These are phyloP conservation scores for Sebastes baramenuke DNA, from an alignment of 2,797 vertebrate species.

Conservation along the genomic window DNA sequence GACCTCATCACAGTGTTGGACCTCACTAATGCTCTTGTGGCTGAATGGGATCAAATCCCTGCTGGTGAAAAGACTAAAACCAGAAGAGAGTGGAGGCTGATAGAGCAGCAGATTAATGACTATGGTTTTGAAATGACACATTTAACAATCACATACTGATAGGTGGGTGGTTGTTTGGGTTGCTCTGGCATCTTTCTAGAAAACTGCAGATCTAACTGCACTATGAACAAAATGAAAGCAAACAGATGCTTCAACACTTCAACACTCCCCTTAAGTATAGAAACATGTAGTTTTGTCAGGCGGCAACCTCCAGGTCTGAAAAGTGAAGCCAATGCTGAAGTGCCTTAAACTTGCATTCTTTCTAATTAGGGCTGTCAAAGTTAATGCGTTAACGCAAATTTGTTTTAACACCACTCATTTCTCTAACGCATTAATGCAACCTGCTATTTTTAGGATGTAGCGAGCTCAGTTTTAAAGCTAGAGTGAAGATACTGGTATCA, in stretches of 20 bases:
- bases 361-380: no score
- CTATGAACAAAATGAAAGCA: not conserved
- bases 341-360: no score
- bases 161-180: not conserved
- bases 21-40: not conserved
- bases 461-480: no score
- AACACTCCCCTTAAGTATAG: not conserved
- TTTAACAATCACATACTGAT: not conserved
- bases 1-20: not conserved
- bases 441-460: no score
- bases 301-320: no score
- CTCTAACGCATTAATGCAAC: no score
- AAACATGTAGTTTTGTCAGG: not conserved
- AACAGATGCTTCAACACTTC: not conserved
- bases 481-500: no score
- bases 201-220: not conserved
- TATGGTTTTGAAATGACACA: not conserved
- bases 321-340: no score
- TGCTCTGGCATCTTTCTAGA: not conserved
- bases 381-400: no score
- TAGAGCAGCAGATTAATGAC: not conserved
- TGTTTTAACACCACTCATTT: no score
- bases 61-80: not conserved
- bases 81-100: not conserved
- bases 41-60: not conserved